Percentiles rank a stretch among this genome's conserved stretches.
phyloP scores from a whole-genome alignment of 2,888 invertebrate species.

The Orthosia gothica region DNA sequence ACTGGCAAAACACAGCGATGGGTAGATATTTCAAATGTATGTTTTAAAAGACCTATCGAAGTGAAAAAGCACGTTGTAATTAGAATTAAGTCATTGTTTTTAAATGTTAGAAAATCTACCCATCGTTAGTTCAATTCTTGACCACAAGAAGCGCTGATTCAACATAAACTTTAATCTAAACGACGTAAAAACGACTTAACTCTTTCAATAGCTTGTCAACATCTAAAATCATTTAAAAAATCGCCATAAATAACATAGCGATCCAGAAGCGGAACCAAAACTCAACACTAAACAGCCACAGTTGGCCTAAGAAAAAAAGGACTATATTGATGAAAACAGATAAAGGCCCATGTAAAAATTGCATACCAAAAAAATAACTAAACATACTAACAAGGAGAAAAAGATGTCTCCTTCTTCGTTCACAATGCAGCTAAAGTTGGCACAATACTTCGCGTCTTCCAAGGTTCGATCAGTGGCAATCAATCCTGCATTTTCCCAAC shows the following conservation, averaged over 20 bases:
- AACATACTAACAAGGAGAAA: too few relatives aligned
- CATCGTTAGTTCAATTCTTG: background rate
- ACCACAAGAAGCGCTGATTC: background rate
- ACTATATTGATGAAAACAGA: background rate
- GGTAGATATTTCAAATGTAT: slow-evolving; percentile 27
- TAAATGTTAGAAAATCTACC: slow-evolving; percentile 27
- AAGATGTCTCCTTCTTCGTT: too few relatives aligned
- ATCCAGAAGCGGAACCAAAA: background rate
- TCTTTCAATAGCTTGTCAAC: too few relatives aligned
- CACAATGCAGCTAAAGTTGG: too few relatives aligned
- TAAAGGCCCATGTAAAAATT: too few relatives aligned
- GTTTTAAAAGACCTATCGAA: slow-evolving; percentile 26
- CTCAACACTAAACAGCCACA: background rate
- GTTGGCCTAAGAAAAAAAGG: background rate
- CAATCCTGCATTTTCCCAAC: too few relatives aligned
- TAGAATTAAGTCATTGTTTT: slow-evolving; percentile 48
- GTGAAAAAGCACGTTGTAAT: slow-evolving; percentile 51
- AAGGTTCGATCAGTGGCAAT: too few relatives aligned
- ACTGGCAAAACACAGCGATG: background rate
- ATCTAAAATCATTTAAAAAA: background rate
- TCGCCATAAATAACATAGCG: too few relatives aligned
- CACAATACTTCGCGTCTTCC: too few relatives aligned
- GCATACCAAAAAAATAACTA: too few relatives aligned
- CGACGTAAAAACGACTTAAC: background rate
- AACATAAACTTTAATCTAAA: background rate